Evolutionary conservation across 2,888 invertebrate species (phyloP), one percentile per base, ranked within the genome.

Genomic region (Netelia virgata): DNA sequence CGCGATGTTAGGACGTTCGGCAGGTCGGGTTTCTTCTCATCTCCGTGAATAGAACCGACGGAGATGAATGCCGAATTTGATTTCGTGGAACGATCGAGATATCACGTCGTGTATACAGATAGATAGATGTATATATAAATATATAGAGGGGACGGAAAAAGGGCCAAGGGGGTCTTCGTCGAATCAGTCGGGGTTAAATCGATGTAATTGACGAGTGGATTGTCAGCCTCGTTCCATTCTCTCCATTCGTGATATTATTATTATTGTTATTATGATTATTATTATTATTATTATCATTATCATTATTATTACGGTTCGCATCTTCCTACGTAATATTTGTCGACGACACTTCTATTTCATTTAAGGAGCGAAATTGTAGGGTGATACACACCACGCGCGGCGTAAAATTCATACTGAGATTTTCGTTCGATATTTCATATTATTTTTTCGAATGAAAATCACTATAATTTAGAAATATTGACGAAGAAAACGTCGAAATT

Each of bases 131-230:
- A 14, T 0, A 63, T 23, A 23, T 47, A 8, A 41, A 47, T 43
- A 57, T 59, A 5, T 28, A 28, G 28, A 5, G 63, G 36, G 41
- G 61, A 50, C 53, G 41, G 73, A 41, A 68, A 55, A 18, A 16
- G 11, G 59, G 64, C 70, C 47, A 68, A 59, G 57, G 74, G 69
- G 73, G 55, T 74, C 57, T 50, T 55, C 66, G 72, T 80, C 80
- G 66, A 84, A 84, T 84, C 80, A 80, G 80, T 47, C 47, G 73
- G 47, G 81, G 84, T 86, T 82, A 86, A 28, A 87, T 81, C 84
- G 86, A 76, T 68, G 68, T 55, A 85, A 87, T 87, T 87, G 84
- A 84, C 84, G 82, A 77, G 59, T 77, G 81, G 85, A 86, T 84
- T 85, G 85, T 61, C 83, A 86, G 80, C 43, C 28, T 5, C 69